Evolutionary conservation across 1,140 invertebrate genomes (phyloP), one percentile per base, ranked within the genome.

Genomic region (Hycleus phaleratus): DNA sequence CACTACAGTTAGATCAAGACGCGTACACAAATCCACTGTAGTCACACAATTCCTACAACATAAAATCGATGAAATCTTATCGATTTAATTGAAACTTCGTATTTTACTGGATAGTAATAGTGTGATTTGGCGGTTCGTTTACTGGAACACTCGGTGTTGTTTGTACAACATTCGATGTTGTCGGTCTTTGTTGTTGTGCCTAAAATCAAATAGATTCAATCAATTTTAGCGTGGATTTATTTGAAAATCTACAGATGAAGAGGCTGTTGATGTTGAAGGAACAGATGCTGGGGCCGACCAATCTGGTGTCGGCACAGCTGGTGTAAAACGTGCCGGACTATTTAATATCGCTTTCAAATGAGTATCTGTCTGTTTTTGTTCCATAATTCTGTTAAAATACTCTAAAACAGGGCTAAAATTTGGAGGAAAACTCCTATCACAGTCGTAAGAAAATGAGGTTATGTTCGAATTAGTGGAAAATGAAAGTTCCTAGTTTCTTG

Each of bases 1-100:
- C 59, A 99, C 98, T 60, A 90, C 87, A 69, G 88, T 85, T 18
- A 97, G 76, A 73, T 94, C 87, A 51, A 98, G 75, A 74, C 88
- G 86, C 71, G 90, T 93, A 25, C 85, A 86, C 46, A 98, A 77
- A 71, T 92, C 94, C 0, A 98, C 93, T 43, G 95, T 98, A 25
- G 94, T 92, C 0, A 98, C 95, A 71, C 97, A 92, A 72, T 95
- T 96, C 70, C 90, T 93, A 68, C 9, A 73, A 74, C 69, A 66
- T 18, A 67, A 55, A 25, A 53, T 24, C n/a, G 32, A 45, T 12
- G 26, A 9, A 47, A n/a, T 12, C 6, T 10, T 7, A 39, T 10
- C 6, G 6, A 39, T 10, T 39, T 7, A 39, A 2, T 7, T 39
- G 38, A 6, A 39, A 7, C 1, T 39, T 39, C 6, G 6, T 7